These are phyloP conservation scores for Ericerus pela DNA, from an alignment of 1,140 invertebrate species.

Conservation along the genomic window DNA sequence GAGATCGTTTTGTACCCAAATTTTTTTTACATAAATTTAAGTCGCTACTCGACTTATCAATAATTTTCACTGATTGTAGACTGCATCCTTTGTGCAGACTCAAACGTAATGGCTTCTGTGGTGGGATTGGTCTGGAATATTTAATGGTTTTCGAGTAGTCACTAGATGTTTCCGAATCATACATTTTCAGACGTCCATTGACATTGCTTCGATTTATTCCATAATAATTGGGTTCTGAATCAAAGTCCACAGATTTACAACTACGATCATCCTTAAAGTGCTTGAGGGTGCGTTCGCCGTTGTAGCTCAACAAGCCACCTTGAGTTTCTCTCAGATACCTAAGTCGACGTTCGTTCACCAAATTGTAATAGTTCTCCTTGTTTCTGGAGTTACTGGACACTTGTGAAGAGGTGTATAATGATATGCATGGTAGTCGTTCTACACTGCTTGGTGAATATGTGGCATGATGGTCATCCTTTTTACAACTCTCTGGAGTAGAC, in stretches of 20 bases:
- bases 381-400: background rate
- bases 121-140: slow-evolving; percentile 48
- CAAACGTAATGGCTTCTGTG: slow-evolving; percentile 63
- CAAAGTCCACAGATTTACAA: slow-evolving; percentile 48
- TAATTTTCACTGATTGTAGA: slow-evolving; percentile 52
- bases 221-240: slow-evolving; percentile 39
- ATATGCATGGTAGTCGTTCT: too few relatives aligned
- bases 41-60: slow-evolving; percentile 21
- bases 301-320: slow-evolving; percentile 25
- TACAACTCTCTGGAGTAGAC: too few relatives aligned
- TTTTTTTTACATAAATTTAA: background rate
- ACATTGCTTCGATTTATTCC: background rate
- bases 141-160: background rate
- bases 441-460: too few relatives aligned
- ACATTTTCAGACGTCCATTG: slow-evolving; percentile 1
- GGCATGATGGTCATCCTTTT: too few relatives aligned
- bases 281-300: background rate
- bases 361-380: slow-evolving; percentile 1
- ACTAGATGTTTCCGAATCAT: background rate
- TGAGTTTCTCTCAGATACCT: slow-evolving; percentile 25
- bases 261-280: slow-evolving; percentile 36
- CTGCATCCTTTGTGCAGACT: slow-evolving; percentile 66
- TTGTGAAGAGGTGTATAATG: too few relatives aligned
- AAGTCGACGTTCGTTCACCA: slow-evolving; percentile 8
- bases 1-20: background rate